Base-by-base conservation (phyloP, 2,888 invertebrate genomes). In the Vannuccia rotundouncinata region DNA sequence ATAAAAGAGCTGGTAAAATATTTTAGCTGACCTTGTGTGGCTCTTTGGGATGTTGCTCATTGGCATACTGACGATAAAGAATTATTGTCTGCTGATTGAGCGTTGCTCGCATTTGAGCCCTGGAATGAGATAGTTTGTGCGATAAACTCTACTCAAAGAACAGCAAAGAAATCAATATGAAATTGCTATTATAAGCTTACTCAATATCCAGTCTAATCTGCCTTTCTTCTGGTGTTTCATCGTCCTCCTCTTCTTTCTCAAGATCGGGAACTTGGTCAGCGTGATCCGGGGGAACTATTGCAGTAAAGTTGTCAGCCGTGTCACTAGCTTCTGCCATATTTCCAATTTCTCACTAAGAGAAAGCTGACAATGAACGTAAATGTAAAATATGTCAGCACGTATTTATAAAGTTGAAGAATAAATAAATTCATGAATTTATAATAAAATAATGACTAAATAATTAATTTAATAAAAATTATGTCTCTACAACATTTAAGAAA, bases 1-100 rank as follows among this genome's bases (percentile, higher is more conserved):
- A n/a, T n/a, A n/a, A n/a, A n/a, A n/a, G n/a, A n/a, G n/a, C n/a
- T n/a, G n/a, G n/a, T n/a, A n/a, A n/a, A n/a, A n/a, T n/a, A n/a
- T n/a, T n/a, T n/a, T n/a, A n/a, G n/a, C n/a, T 82, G 82, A 91
- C 91, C 90, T 91, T 90, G 82, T 90, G 90, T 59, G 89, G 88
- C 85, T 91, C 90, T 60, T 90, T 90, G 25, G 91, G 91, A 84
- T 89, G 91, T 86, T 98, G 98, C 86, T 97, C 95, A 84, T 95
- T 94, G 0, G 98, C 95, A 88, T 99, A 96, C 81, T 92, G 91
- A 85, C 92, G 91, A 87, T 95, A 95, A 87, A 95, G 95, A 83
- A 84, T 83, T 17, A 85, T 84, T 10, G 90, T 90, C 83, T 90
- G 90, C 85, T 94, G 93, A 88, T 99, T 99, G 22, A 99, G 90